Conservation (phyloP, 2,888 invertebrate species). For the Thereva unica region DNA sequence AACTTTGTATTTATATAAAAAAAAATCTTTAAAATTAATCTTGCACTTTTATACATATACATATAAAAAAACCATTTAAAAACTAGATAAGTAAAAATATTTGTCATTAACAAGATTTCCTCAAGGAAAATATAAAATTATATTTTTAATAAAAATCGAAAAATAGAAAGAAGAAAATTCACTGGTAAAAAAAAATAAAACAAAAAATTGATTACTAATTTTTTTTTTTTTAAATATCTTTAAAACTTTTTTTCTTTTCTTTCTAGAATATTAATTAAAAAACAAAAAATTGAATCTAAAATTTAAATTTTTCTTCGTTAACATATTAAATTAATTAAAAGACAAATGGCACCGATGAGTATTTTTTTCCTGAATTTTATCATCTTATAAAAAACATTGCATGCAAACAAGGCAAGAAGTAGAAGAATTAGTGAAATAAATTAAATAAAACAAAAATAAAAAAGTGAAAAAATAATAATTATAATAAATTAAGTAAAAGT, state of each 20-base stretch:
- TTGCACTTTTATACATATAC: slow-evolving; percentile 43
- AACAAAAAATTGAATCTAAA: slow-evolving; percentile 29
- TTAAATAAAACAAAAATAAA: slow-evolving; percentile 12
- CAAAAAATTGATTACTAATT: slow-evolving; percentile 24
- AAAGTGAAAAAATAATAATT: slow-evolving; percentile 22
- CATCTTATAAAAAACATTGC: too few relatives aligned
- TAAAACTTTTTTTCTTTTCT: too few relatives aligned
- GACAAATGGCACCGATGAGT: slow-evolving; percentile 37
- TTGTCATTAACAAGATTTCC: slow-evolving; percentile 24
- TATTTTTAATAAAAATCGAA: slow-evolving; percentile 12
- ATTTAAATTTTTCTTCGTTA: background rate
- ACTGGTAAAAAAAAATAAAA: slow-evolving; percentile 23
- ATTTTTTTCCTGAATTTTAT: slow-evolving; percentile 1
- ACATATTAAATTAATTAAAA: too few relatives aligned
- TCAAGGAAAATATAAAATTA: slow-evolving; percentile 22
- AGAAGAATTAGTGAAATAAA: background rate
- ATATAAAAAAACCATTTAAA: slow-evolving; percentile 9
- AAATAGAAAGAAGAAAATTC: slow-evolving; percentile 13
- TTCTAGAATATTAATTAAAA: background rate
- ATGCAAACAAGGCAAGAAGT: too few relatives aligned
- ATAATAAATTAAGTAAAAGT: slow-evolving; percentile 40
- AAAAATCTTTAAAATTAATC: slow-evolving; percentile 44
- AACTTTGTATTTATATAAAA: slow-evolving; percentile 2
- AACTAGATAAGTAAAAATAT: slow-evolving; percentile 1
- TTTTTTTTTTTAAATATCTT: too few relatives aligned